Evolutionary conservation across 2,797 vertebrate species (phyloP), one percentile per base, ranked within the genome.

Genomic region (Emys orbicularis): DNA sequence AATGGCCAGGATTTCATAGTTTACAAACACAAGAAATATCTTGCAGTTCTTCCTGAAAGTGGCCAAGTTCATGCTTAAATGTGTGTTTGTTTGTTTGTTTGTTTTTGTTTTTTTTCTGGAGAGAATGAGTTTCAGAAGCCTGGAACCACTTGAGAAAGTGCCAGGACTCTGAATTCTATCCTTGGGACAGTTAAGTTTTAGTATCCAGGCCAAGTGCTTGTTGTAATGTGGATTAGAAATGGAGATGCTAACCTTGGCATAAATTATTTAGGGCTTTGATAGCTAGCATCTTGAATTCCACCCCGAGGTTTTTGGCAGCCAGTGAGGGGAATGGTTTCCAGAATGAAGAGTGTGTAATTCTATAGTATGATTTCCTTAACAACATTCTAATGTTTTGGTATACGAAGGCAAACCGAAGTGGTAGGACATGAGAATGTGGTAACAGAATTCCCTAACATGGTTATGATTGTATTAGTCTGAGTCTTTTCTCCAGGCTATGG

Each of bases 231-330:
- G 65, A 72, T 72, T 72, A 41, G n/a, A 72, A 72, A 12, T 72
- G 65, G 65, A 72, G 65, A 72, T 72, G 65, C 65, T 72, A 72
- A 37, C n/a, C n/a, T 72, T 72, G 18, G 9, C n/a, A 72, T 41
- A 41, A 37, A 37, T 72, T 41, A 72, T 91, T 89, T 91, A 52
- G 72, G 41, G 23, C 83, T 86, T 82, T 50, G 34, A 68, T 85
- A 92, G 93, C 88, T 34, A 31, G 86, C 93, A 54, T 83, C 44
- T 86, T 90, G 72, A 84, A 92, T 97, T 95, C 87, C 84, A 65
- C 52, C 54, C 83, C 74, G 83, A 82, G 12, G n/a, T 52, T 87
- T 57, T 57, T 93, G 88, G 57, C 47, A 90, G 41, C 81, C 89
- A 25, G 19, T 76, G 56, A 68, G 79, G 54, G 34, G 77, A 94